Evolutionary conservation across 1,140 invertebrate genomes (phyloP).

Genomic region (Drosophila dunni): DNA sequence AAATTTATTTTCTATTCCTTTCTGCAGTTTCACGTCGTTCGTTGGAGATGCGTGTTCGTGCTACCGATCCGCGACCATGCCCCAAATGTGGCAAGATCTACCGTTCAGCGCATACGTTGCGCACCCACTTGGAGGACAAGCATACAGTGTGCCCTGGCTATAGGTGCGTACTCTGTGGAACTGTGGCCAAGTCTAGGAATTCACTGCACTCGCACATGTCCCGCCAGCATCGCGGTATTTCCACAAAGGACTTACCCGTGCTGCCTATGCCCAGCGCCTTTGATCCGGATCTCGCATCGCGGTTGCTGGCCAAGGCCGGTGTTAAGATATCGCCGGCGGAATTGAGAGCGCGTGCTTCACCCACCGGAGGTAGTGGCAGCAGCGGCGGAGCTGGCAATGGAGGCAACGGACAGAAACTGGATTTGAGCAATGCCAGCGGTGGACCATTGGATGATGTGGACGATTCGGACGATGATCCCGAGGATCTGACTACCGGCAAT

Average conservation of each 20-base stretch:
- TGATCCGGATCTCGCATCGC: constrained; percentile 93
- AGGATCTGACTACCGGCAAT: constrained; percentile 90
- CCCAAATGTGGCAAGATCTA: constrained; percentile 97
- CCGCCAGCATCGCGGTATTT: constrained; percentile 95
- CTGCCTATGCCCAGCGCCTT: constrained; percentile 95
- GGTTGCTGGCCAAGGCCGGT: constrained; percentile 93
- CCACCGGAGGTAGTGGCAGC: constrained; percentile 89
- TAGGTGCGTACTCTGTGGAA: constrained; percentile 94
- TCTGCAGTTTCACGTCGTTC: constrained; percentile 89
- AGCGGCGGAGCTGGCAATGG: constrained; percentile 88
- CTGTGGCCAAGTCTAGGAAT: constrained; percentile 95
- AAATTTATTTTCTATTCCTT: not conserved
- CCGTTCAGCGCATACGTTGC: constrained; percentile 93
- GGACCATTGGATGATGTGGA: constrained; percentile 86
- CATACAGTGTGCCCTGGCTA: constrained; percentile 96
- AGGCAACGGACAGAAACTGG: constrained; percentile 90
- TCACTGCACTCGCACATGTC: constrained; percentile 97
- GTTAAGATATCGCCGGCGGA: constrained; percentile 94
- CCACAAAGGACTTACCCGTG: constrained; percentile 95
- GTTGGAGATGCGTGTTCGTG: constrained; percentile 93
- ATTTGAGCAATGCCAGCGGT: constrained; percentile 85
- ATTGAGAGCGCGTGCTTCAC: constrained; percentile 91
- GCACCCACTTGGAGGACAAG: constrained; percentile 96
- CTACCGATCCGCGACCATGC: constrained; percentile 95
- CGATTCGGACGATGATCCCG: constrained; percentile 88